A percentile compares a stretch with the other conserved stretches of the same genome.
These are phyloP conservation scores for Tetropium fuscum DNA, from an alignment of 2,888 invertebrate species.

Conservation along the genomic window DNA sequence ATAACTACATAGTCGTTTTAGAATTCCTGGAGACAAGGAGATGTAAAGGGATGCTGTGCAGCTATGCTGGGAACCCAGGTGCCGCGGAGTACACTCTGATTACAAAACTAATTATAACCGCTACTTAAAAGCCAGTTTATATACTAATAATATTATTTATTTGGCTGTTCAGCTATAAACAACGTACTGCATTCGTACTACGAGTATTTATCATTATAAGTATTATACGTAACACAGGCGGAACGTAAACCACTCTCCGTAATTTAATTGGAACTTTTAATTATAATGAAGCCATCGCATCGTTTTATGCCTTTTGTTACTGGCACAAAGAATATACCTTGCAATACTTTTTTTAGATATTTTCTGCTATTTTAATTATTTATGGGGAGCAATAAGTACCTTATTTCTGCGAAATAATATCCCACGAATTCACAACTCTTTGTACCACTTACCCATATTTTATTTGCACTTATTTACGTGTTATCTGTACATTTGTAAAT, in stretches of 20 bases:
- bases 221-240: conserved; percentile 29
- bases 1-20: conserved; percentile 36
- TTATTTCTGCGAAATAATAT: too few species aligned
- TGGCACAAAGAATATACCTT: background rate
- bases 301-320: background rate
- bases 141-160: conserved; percentile 60
- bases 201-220: conserved; percentile 41
- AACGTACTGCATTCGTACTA: conserved; percentile 28
- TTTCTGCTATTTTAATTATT: too few species aligned
- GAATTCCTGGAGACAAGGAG: conserved; percentile 45
- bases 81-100: conserved; percentile 58
- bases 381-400: too few species aligned
- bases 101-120: conserved; percentile 64
- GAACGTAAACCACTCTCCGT: conserved; percentile 33
- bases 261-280: conserved; percentile 25
- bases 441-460: too few species aligned
- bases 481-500: too few species aligned
- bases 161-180: conserved; percentile 38
- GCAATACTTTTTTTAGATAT: too few species aligned
- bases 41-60: conserved; percentile 28
- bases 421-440: too few species aligned
- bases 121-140: conserved; percentile 60
- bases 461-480: too few species aligned
- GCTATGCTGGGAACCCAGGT: conserved; percentile 54
- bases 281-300: conserved; percentile 1